phyloP scores from a whole-genome alignment of 2,888 invertebrate species.

The Acholoe squamosa region DNA sequence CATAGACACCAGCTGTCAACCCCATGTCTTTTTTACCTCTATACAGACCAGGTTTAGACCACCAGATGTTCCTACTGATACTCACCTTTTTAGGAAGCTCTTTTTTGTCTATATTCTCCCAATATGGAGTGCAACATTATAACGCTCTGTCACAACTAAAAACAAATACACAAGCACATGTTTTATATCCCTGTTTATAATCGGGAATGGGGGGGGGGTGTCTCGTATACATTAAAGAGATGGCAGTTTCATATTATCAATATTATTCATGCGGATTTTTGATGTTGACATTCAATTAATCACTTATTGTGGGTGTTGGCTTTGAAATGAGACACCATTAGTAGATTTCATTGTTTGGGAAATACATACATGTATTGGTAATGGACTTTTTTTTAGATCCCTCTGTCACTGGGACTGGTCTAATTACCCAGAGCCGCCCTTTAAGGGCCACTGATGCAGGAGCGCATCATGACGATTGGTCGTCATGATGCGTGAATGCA shows the following conservation, averaged over 20 bases:
- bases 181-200: too few relatives aligned
- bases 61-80: background rate
- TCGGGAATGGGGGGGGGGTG: too few relatives aligned
- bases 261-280: background rate
- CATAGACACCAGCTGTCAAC: constrained; percentile 6
- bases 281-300: background rate
- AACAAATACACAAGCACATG: too few relatives aligned
- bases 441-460: too few relatives aligned
- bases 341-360: background rate
- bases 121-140: too few relatives aligned
- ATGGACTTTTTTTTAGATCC: constrained; percentile 8
- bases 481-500: too few relatives aligned
- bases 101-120: too few relatives aligned
- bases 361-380: background rate
- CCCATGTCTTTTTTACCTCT: background rate
- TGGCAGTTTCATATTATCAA: background rate
- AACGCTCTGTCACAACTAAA: too few relatives aligned
- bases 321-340: background rate
- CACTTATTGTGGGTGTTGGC: background rate
- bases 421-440: background rate
- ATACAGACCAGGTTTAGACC: background rate
- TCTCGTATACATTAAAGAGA: background rate
- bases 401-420: background rate
- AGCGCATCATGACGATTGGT: too few relatives aligned
- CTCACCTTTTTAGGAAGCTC: too few relatives aligned